phyloP scores from a whole-genome alignment of 2,113 vertebrate genomes.

The Leptodactylus fuscus region DNA sequence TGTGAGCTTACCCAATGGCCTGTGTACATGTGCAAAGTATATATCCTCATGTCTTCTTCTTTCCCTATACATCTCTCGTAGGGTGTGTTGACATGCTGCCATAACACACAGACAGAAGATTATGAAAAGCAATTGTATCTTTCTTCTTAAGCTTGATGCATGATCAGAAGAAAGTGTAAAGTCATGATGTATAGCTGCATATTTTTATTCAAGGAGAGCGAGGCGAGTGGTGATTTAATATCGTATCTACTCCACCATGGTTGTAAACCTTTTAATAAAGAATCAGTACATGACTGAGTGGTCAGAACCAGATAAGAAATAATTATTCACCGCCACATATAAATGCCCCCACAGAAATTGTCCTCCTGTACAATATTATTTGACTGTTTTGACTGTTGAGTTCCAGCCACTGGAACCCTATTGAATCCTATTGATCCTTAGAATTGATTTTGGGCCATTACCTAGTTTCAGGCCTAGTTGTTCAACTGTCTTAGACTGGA shows the following conservation, averaged over 20 bases:
- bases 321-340: too few relatives aligned
- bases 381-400: too few relatives aligned
- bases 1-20: background rate
- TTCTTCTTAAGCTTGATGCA: background rate
- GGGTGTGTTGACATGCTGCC: background rate
- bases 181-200: constrained; percentile 16
- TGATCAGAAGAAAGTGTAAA: background rate
- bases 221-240: constrained; percentile 12
- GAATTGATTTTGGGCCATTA: too few relatives aligned
- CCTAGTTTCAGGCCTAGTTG: too few relatives aligned
- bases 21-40: background rate
- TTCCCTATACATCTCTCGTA: background rate
- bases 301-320: too few relatives aligned
- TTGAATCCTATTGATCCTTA: too few relatives aligned
- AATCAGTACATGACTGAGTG: background rate
- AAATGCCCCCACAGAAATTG: too few relatives aligned
- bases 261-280: background rate
- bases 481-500: too few relatives aligned
- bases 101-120: background rate
- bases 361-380: too few relatives aligned
- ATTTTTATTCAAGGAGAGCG: constrained; percentile 23
- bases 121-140: background rate
- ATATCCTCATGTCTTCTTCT: background rate
- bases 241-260: too few relatives aligned
- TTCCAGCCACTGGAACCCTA: too few relatives aligned